These are phyloP conservation scores for Platycheirus rosarum DNA, from an alignment of 2,888 invertebrate genomes.

Conservation along the genomic window DNA sequence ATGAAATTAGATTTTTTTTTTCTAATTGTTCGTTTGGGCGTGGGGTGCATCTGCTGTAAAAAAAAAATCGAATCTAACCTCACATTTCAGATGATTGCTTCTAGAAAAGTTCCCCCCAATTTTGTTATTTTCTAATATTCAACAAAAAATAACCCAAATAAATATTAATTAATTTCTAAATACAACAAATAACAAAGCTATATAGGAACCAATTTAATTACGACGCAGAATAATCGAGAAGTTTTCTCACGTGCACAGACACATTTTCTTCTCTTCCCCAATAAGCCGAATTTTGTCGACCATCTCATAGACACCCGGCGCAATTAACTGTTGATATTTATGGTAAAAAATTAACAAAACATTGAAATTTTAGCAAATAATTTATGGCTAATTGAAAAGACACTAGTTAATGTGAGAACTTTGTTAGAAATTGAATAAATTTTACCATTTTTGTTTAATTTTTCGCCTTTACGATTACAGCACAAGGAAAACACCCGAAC, in stretches of 20 bases:
- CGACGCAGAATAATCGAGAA: constrained; percentile 71
- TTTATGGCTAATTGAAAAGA: constrained; percentile 31
- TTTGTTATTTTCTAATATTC: background rate
- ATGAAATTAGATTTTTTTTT: no score
- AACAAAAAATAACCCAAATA: background rate
- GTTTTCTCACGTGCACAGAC: constrained; percentile 70
- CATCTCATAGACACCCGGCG: constrained; percentile 68
- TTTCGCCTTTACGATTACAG: constrained; percentile 61
- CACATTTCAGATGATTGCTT: constrained; percentile 62
- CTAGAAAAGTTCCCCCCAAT: constrained; percentile 48
- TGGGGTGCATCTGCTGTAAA: constrained; percentile 64
- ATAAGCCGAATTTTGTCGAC: constrained; percentile 5
- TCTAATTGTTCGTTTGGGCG: constrained; percentile 52
- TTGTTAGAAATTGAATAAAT: constrained; percentile 50
- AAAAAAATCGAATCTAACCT: constrained; percentile 52
- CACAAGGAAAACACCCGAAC: constrained; percentile 72
- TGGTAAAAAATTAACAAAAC: constrained; percentile 21
- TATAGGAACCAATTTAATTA: constrained; percentile 25
- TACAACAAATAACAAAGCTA: background rate
- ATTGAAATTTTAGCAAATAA: constrained; percentile 6
- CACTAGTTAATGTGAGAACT: constrained; percentile 36
- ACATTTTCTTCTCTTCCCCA: constrained; percentile 41
- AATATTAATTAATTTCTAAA: constrained; percentile 13
- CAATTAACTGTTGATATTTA: constrained; percentile 72
- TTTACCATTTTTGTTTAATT: constrained; percentile 72